Conservation (phyloP, 2,888 invertebrate species). For the Morpho achilles region DNA sequence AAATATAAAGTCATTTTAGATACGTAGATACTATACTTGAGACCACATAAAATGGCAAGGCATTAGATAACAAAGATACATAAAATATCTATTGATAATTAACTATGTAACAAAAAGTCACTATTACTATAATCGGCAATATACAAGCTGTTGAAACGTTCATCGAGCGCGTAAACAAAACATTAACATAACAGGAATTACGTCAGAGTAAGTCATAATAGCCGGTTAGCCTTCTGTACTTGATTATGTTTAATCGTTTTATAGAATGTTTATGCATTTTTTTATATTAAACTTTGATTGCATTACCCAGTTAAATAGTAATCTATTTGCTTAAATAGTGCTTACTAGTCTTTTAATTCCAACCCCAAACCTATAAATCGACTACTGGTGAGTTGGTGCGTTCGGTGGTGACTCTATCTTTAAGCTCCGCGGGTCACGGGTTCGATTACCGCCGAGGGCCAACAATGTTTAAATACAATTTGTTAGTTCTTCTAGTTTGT, state of each 20-base stretch:
- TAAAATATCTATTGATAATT: not conserved
- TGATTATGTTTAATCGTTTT: constrained; percentile 3
- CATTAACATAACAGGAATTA: constrained; percentile 18
- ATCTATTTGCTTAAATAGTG: too few relatives aligned
- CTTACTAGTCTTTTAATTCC: too few relatives aligned
- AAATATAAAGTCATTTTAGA: too few relatives aligned
- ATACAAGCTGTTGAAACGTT: constrained; percentile 11
- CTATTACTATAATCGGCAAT: constrained; percentile 10
- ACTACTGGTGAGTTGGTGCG: too few relatives aligned
- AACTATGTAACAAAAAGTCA: constrained; percentile 6
- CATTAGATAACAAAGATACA: too few relatives aligned
- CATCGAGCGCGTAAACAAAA: constrained; percentile 12
- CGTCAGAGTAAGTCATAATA: constrained; percentile 8
- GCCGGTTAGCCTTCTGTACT: constrained; percentile 6
- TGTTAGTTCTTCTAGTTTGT: too few relatives aligned
- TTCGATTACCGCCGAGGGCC: too few relatives aligned
- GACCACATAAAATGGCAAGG: not conserved
- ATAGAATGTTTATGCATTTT: constrained; percentile 3
- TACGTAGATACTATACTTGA: not conserved
- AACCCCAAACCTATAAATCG: too few relatives aligned
- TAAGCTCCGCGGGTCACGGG: too few relatives aligned
- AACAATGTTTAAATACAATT: too few relatives aligned
- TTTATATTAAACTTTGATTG: not conserved
- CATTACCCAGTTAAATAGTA: too few relatives aligned
- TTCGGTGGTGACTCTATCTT: too few relatives aligned